A percentile compares a stretch with the other conserved stretches of the same genome.
Conservation (phyloP, 2,113 vertebrate genomes). For the Arothron firmamentum region DNA sequence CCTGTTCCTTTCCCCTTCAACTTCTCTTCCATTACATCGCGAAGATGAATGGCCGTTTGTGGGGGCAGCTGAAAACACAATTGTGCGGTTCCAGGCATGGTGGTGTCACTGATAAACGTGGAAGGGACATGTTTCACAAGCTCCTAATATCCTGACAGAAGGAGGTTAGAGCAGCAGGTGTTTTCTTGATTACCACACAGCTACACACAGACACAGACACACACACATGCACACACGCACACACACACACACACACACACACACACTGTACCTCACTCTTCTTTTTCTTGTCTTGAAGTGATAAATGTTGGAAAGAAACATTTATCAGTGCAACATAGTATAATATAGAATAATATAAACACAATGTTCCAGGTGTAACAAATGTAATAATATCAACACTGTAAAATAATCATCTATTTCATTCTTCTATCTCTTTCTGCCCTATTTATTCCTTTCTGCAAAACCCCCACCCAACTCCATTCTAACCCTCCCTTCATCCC, state of each 20-base stretch:
- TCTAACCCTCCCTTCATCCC: constrained; percentile 30
- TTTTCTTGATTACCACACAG: constrained; percentile 7
- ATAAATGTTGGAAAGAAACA: too few relatives aligned
- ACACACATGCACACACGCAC: background rate
- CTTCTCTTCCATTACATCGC: constrained; percentile 48
- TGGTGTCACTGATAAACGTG: constrained; percentile 59
- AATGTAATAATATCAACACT: too few relatives aligned
- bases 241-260: too few relatives aligned
- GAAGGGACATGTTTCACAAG: constrained; percentile 43
- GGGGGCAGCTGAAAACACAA: constrained; percentile 47
- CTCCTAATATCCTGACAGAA: constrained; percentile 46
- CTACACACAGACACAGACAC: background rate
- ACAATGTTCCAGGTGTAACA: too few relatives aligned
- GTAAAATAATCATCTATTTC: background rate
- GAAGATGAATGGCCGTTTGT: constrained; percentile 55
- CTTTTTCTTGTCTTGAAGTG: background rate
- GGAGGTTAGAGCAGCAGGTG: constrained; percentile 17
- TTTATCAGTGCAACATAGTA: too few relatives aligned
- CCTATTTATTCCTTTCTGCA: constrained; percentile 5
- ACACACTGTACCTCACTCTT: background rate
- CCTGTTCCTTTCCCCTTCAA: constrained; percentile 38
- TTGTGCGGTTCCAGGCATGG: constrained; percentile 48
- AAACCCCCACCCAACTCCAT: background rate
- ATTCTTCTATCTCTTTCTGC: background rate
- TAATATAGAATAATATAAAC: too few relatives aligned